Conservation (phyloP, 2,113 vertebrate species). For the Apteryx mantelli region DNA sequence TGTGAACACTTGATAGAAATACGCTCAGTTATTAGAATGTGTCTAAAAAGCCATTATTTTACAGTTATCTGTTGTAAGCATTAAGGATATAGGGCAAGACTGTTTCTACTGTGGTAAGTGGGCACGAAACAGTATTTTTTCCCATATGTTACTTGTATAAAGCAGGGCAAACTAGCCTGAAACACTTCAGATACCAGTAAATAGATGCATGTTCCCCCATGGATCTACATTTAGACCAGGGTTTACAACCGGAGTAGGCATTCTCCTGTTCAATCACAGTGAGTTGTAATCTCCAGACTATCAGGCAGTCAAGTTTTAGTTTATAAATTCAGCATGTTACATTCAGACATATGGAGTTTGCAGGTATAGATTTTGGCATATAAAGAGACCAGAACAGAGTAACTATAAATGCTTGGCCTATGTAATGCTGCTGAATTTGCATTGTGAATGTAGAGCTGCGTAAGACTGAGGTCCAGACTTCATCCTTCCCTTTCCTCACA, state of each 20-base stretch:
- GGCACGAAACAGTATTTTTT: not conserved
- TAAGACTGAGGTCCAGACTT: not conserved
- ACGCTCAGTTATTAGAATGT: not conserved
- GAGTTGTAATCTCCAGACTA: not conserved
- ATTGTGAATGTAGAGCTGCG: not conserved
- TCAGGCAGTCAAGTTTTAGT: not conserved
- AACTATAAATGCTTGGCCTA: not conserved
- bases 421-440: not conserved
- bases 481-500: not conserved
- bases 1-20: not conserved
- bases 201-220: not conserved
- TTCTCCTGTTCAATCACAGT: not conserved
- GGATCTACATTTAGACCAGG: not conserved
- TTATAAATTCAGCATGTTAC: not conserved
- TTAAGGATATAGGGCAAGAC: not conserved
- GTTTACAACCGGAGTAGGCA: not conserved
- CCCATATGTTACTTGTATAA: not conserved
- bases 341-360: not conserved
- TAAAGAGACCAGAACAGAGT: not conserved
- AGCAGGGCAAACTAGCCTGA: not conserved
- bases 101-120: not conserved
- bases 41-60: not conserved
- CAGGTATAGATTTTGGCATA: not conserved
- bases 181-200: not conserved
- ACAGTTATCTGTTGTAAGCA: not conserved